phyloP scores from a whole-genome alignment of 2,797 vertebrate species.

The Poecilia picta region DNA sequence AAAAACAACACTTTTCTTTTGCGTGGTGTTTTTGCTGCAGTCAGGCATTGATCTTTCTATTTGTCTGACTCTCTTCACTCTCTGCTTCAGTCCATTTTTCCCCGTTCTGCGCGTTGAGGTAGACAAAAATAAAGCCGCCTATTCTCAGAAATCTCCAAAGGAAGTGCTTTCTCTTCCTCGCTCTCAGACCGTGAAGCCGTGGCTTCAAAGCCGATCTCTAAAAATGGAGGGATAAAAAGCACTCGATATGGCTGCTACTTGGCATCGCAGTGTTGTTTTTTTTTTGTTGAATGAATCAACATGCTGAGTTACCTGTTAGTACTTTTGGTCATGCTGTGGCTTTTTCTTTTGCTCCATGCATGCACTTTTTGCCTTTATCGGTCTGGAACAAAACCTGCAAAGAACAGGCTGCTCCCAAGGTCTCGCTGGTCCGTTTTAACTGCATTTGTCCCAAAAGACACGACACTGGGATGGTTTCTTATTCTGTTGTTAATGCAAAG shows the following conservation, averaged over 20 bases:
- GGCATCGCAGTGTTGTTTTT: constrained; percentile 7
- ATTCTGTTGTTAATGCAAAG: neutral
- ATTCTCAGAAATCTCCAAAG: constrained; percentile 61
- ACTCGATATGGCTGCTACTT: constrained; percentile 26
- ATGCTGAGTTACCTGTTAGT: constrained; percentile 33
- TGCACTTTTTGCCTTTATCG: neutral
- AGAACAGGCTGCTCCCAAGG: constrained; percentile 12
- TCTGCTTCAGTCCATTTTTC: constrained; percentile 42
- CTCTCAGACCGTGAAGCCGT: constrained; percentile 27
- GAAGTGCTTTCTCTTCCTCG: constrained; percentile 21
- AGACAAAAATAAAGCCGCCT: constrained; percentile 55
- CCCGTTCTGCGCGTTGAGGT: constrained; percentile 21
- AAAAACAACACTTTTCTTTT: constrained; percentile 44
- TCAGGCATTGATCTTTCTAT: constrained; percentile 57
- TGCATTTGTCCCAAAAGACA: neutral
- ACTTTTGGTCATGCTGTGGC: constrained; percentile 19
- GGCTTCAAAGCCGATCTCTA: constrained; percentile 51
- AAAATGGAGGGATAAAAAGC: constrained; percentile 33
- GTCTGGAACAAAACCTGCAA: neutral
- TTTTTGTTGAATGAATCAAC: constrained; percentile 42
- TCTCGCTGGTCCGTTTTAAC: neutral
- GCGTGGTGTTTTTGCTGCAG: constrained; percentile 45
- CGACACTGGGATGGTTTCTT: neutral
- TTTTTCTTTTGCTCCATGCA: constrained; percentile 14
- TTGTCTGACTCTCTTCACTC: constrained; percentile 38